Conservation (phyloP, 2,888 invertebrate species). For the Exephanes ischioxanthus region DNA sequence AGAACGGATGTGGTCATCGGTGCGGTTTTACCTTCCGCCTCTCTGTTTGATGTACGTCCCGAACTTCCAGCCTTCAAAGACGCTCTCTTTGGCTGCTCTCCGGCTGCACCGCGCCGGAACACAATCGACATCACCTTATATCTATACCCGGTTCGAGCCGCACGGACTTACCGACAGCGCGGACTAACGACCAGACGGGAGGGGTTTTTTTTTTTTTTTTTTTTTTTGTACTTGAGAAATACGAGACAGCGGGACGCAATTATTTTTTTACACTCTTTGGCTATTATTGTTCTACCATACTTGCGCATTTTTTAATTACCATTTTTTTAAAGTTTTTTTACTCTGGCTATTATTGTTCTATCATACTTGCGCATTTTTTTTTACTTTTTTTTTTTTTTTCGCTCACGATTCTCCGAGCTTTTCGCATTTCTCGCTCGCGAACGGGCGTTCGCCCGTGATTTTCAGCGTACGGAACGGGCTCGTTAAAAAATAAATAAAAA, state of each 20-base stretch:
- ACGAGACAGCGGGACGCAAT: constrained; percentile 19
- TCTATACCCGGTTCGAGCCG: background rate
- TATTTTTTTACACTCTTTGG: constrained; percentile 59
- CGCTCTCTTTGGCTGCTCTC: background rate
- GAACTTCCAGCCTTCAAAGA: constrained; percentile 16
- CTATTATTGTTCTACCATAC: constrained; percentile 51
- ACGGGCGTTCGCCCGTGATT: constrained; percentile 35
- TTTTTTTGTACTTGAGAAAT: background rate
- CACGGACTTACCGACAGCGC: background rate
- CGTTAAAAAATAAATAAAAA: constrained; percentile 24
- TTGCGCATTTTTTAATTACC: background rate
- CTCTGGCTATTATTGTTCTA: background rate
- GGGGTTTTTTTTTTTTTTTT: background rate
- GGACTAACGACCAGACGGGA: constrained; percentile 10
- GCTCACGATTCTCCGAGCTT: constrained; percentile 52
- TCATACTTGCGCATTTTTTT: constrained; percentile 9
- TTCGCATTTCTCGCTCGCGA: constrained; percentile 16
- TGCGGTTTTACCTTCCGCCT: constrained; percentile 61
- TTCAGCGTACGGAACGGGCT: constrained; percentile 35
- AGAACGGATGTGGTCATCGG: constrained; percentile 67
- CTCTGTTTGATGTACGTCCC: constrained; percentile 18
- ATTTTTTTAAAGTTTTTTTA: background rate
- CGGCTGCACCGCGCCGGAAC: background rate
- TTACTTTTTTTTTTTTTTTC: background rate
- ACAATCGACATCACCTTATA: constrained; percentile 8